Percentiles rank a stretch among this genome's conserved stretches.
These are phyloP conservation scores for Oreortyx pictus DNA, from an alignment of 2,797 vertebrate species.

Conservation along the genomic window DNA sequence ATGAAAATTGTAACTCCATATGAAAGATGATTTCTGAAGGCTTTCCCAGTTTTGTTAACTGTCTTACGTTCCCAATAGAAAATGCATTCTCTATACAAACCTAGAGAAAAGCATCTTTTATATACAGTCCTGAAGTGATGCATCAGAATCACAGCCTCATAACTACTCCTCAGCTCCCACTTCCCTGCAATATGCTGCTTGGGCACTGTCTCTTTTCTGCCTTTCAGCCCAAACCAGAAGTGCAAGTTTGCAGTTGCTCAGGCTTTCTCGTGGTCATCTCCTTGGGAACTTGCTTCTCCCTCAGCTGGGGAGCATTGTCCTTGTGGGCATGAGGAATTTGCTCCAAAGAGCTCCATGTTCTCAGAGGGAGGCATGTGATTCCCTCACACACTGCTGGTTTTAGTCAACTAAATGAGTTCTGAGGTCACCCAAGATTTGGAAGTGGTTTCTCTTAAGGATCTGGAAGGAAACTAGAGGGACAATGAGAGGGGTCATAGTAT, in stretches of 20 bases:
- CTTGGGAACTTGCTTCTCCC: neutral
- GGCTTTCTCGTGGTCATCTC: rapidly evolving
- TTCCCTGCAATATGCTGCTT: neutral
- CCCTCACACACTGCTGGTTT: neutral
- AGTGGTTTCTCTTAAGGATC: neutral
- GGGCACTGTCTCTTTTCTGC: neutral
- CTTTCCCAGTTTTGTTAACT: neutral
- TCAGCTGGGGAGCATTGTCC: neutral
- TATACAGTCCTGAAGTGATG: neutral
- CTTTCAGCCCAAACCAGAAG: rapidly evolving
- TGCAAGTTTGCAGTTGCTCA: neutral
- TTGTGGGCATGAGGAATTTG: neutral
- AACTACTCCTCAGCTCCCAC: neutral
- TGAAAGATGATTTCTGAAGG: constrained; percentile 4
- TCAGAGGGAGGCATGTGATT: neutral
- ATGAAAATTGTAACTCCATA: constrained; percentile 5
- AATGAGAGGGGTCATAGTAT: neutral
- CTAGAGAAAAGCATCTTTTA: neutral
- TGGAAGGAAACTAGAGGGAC: neutral
- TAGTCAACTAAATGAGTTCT: neutral
- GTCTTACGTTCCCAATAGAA: neutral
- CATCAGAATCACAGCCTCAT: neutral
- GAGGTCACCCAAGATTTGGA: neutral
- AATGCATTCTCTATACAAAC: neutral
- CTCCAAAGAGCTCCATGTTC: neutral